These are phyloP conservation scores for Harpagoxenus sublaevis DNA, from an alignment of 2,888 invertebrate genomes.

Conservation along the genomic window DNA sequence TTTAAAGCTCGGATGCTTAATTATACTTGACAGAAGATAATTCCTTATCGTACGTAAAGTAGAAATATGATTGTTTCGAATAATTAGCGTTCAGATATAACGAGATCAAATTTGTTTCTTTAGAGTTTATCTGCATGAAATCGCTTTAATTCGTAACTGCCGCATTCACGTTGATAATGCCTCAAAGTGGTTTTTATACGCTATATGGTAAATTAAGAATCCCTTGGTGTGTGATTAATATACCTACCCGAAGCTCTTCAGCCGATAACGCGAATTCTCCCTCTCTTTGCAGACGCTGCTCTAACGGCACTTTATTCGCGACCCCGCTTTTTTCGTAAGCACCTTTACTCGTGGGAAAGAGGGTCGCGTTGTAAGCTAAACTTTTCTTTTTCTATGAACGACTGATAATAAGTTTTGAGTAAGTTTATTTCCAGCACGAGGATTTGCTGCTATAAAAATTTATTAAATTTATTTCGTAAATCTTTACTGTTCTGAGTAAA, in stretches of 20 bases:
- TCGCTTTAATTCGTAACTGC: neutral
- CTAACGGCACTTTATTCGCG: neutral
- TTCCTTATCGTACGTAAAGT: neutral
- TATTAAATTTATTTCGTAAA: neutral
- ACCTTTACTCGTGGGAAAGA: neutral
- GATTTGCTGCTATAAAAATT: neutral
- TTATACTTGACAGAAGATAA: neutral
- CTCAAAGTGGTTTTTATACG: neutral
- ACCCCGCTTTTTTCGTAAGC: neutral
- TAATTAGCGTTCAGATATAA: neutral
- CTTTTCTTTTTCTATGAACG: neutral
- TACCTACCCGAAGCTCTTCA: neutral
- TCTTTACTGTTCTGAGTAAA: neutral
- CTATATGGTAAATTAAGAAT: conserved; percentile 17
- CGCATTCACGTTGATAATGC: neutral
- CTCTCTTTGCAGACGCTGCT: neutral
- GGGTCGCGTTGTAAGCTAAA: neutral
- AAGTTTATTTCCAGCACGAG: neutral
- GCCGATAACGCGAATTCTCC: conserved; percentile 20
- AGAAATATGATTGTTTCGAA: neutral
- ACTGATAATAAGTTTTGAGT: neutral
- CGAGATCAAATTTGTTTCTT: neutral
- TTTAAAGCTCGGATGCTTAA: neutral
- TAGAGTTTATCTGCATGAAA: conserved; percentile 1
- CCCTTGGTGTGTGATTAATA: neutral